A percentile compares a stretch with the other conserved stretches of the same genome.
Conservation (phyloP, 2,113 vertebrate species). For the Varanus komodoensis region DNA sequence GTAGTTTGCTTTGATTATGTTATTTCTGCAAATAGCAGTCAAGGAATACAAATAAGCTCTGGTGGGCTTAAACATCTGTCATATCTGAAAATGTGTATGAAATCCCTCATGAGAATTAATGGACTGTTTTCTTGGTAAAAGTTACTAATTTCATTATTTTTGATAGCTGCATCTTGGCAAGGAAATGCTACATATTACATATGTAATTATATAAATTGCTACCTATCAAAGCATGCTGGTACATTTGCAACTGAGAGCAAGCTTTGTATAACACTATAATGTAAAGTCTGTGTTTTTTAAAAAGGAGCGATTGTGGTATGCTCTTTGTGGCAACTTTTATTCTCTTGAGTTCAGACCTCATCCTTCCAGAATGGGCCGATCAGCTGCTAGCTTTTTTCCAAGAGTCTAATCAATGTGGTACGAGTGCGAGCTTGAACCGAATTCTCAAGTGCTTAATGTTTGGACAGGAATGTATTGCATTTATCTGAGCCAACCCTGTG, state of each 20-base stretch:
- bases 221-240: neutral
- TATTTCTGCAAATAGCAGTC: neutral
- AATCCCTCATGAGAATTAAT: neutral
- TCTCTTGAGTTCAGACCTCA: neutral
- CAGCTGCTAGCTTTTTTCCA: no score
- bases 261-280: constrained; percentile 7
- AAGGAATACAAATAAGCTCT: neutral
- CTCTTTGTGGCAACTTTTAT: neutral
- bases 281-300: neutral
- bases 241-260: neutral
- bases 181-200: neutral
- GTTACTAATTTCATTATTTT: constrained; percentile 14
- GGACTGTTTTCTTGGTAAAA: neutral
- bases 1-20: constrained; percentile 10
- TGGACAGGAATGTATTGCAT: neutral
- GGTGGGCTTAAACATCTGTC: neutral
- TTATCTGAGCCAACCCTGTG: neutral
- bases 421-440: neutral
- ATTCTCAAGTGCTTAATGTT: neutral
- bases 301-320: neutral
- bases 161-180: constrained; percentile 13
- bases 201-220: constrained; percentile 16
- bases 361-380: neutral
- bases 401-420: neutral
- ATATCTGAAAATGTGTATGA: neutral